A percentile compares a stretch with the other conserved stretches of the same genome.
Conservation (phyloP, 2,113 vertebrate species). For the Embiotoca jacksoni region DNA sequence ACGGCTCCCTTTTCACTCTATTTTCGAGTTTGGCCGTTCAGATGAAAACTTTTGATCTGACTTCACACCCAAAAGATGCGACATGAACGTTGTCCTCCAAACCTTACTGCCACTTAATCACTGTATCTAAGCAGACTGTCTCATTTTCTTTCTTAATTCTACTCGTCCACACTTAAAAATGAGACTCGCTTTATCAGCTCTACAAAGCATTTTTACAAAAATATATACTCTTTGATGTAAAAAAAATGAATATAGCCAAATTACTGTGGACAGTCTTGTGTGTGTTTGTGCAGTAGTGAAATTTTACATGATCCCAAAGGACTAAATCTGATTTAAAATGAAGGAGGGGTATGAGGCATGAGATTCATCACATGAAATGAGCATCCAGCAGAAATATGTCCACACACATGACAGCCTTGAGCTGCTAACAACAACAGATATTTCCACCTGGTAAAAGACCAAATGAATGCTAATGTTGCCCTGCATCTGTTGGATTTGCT, state of each 20-base stretch:
- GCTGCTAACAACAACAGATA: no score
- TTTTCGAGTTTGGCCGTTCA: no score
- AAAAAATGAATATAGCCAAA: not conserved
- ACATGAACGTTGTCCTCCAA: no score
- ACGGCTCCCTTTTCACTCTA: no score
- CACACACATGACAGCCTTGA: not conserved
- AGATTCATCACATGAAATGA: not conserved
- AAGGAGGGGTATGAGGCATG: not conserved
- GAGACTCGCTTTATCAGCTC: not conserved
- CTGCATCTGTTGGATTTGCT: no score
- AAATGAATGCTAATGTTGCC: no score
- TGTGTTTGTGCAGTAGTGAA: constrained; percentile 10
- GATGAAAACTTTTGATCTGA: no score
- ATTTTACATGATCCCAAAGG: constrained; percentile 23
- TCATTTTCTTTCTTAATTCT: not conserved
- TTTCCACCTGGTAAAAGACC: no score
- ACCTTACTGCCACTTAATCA: not conserved
- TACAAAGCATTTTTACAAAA: not conserved
- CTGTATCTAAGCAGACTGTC: not conserved
- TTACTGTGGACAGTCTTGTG: not conserved
- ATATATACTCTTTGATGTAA: not conserved
- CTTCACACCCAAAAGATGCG: no score
- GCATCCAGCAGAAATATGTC: not conserved
- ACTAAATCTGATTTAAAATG: not conserved
- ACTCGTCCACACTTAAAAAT: not conserved